Conservation (phyloP, 2,797 vertebrate species). For the Acrossocheilus wenchowensis region DNA sequence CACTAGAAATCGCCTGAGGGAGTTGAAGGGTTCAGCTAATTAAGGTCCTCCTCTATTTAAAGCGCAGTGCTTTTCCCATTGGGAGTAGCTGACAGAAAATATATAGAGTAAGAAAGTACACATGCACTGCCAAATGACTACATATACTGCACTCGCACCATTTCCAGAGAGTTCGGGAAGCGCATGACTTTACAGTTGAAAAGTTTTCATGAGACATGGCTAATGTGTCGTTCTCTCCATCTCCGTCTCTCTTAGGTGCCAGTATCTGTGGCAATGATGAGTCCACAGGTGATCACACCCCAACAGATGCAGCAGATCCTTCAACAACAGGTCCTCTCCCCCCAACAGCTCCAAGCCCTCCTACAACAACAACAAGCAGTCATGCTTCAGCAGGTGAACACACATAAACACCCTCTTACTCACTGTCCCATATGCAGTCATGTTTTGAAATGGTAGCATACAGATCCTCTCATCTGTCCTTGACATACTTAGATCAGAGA, state of each 20-base stretch:
- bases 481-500: slow-evolving; percentile 55
- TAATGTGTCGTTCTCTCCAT: slow-evolving; percentile 27
- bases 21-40: slow-evolving; percentile 80
- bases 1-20: slow-evolving; percentile 59
- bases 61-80: slow-evolving; percentile 70
- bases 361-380: slow-evolving; percentile 99
- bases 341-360: slow-evolving; percentile 97
- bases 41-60: slow-evolving; percentile 80
- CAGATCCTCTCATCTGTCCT: slow-evolving; percentile 35
- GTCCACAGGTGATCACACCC: slow-evolving; percentile 99
- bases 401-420: background rate
- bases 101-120: slow-evolving; percentile 69
- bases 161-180: slow-evolving; percentile 17
- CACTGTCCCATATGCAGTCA: slow-evolving; percentile 2
- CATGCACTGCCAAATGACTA: slow-evolving; percentile 56
- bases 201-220: background rate
- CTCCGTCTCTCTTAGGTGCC: slow-evolving; percentile 82
- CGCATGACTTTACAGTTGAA: slow-evolving; percentile 13
- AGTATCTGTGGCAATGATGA: slow-evolving; percentile 99
- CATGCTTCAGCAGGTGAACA: slow-evolving; percentile 97
- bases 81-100: slow-evolving; percentile 56
- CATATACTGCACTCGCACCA: slow-evolving; percentile 31
- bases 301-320: slow-evolving; percentile 99
- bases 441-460: too few species aligned
- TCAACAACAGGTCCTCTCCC: slow-evolving; percentile 98